Base-by-base conservation (phyloP, 2,797 vertebrate genomes). In the Delichon dasypus region DNA sequence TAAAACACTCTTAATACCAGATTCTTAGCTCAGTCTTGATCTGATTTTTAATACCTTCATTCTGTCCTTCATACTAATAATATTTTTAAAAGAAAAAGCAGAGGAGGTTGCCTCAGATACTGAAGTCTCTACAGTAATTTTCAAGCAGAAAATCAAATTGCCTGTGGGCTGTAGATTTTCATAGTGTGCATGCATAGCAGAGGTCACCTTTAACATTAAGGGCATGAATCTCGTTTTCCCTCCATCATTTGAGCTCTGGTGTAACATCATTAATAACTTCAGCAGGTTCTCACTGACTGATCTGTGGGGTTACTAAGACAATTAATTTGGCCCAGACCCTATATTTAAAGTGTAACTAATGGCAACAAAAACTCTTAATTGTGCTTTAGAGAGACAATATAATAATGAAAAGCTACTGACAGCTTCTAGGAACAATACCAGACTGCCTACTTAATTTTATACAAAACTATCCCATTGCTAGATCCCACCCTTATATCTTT, bases 201-300 rank as follows among this genome's bases (percentile, higher is more conserved):
- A 94, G 89, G 96, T 95, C 95, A 94, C 91, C 91, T 94, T 94
- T 94, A 87, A 75, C 58, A 95, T 90, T 84, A 93, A 91, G 77
- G 48, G 61, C 85, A 68, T 66, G 68, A 95, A 90, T 85, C 82
- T 95, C 26, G 2, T 94, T 88, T 89, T 93, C 67, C 30, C 68
- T 95, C 71, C 79, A 73, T 88, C 89, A 76, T 74, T 65, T 91
- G 90, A 83, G 87, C 66, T 91, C 79, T 88, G 67, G 79, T 88
- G 55, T 93, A 90, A 88, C 1, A 0, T 73, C 91, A 86, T 96
- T 94, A 89, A 95, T 92, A 92, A 90, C 80, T 93, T 68, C 66
- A 90, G 70, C 82, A 89, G 87, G 79, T 86, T 91, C 88, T 51
- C 53, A 64, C 48, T 86, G 91, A 81, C 85, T 93, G 64, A 91